Evolutionary conservation across 2,113 vertebrate genomes (phyloP), one percentile per base, ranked within the genome.

Genomic region (Clupea harengus): DNA sequence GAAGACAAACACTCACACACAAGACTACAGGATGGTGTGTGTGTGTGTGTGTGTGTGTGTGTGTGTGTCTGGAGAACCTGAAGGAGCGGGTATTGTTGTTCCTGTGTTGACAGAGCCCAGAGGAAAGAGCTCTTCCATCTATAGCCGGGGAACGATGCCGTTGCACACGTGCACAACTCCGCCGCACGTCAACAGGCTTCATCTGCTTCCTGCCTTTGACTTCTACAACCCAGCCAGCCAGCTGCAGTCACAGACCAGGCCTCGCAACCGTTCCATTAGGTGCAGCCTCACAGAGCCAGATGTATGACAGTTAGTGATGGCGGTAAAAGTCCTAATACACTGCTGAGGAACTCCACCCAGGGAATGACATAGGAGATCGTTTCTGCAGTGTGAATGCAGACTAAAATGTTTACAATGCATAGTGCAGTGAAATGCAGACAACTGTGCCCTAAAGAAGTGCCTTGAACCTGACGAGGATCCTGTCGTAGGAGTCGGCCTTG

Each of bases 101-200:
- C 1, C 47, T 32, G 83, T 87, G 86, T 83, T 88, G 88, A 90
- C 83, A 86, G 52, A 81, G 45, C 28, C 44, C 78, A 5, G 32
- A 46, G 83, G 78, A 20, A 75, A 83, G 86, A 83, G 8, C 64
- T 67, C n/a, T 67, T 67, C n/a, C n/a, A 25, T 3, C 64, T 67
- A n/a, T 10, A 3, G n/a, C 7, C 18, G 2, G 54, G 20, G 54
- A 22, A 54, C 2, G 13, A 13, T 60, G 54, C 54, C n/a, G 10
- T 25, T 28, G n/a, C 25, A 1, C 64, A 67, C 64, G n/a, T 28
- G 64, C 64, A 67, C 64, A 67, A 78, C 72, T 6, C 72, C 25
- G 10, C 13, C 10, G 32, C 72, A 78, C 32, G 67, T 78, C 28
- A 78, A 32, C 72, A 78, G 72, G 5, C 72, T 32, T 78, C 72